Base-by-base conservation (phyloP, 2,113 vertebrate genomes). In the Rhinopomastus cyanomelas region DNA sequence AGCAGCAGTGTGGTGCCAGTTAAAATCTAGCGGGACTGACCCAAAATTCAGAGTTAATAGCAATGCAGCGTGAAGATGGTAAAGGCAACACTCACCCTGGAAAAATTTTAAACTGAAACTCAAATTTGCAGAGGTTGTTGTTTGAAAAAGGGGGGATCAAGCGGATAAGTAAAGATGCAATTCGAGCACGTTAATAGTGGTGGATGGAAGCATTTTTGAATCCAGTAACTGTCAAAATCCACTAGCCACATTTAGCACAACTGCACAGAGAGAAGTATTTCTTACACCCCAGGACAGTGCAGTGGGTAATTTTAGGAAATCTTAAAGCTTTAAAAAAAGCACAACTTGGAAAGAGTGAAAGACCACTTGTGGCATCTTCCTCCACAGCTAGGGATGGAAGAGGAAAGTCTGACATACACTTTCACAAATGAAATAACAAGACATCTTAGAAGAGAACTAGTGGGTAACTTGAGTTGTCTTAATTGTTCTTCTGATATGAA, bases 401-500 rank as follows among this genome's bases (percentile, higher is more conserved):
- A 93, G 68, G 88, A 69, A 96, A 93, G 72, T 90, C 77, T 90
- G 72, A 78, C 53, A 32, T 61, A 74, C 0, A 26, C 30, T 94
- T 90, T 60, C 57, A 52, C 49, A 89, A 91, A 80, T 69, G 29
- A 85, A 92, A 49, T 76, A 89, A 73, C n/a, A 81, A 62, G 68
- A 71, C 51, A 74, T 82, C 64, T 88, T 73, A 73, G 68, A 87
- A 92, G 79, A 96, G 48, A 92, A 52, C 36, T 78, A 83, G 82
- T 12, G 67, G 48, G 56, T 77, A 87, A 66, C 23, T 78, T 59
- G 80, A 88, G 66, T 53, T 74, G 18, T 93, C 56, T 89, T 77
- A 48, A 81, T 89, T 91, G 67, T 93, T 93, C 68, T 92, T 93
- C 59, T 94, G 84, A 92, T 68, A 76, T 55, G 75, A 87, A 86